Base-by-base conservation (phyloP, 2,888 invertebrate genomes). In the Phlogophora meticulosa region DNA sequence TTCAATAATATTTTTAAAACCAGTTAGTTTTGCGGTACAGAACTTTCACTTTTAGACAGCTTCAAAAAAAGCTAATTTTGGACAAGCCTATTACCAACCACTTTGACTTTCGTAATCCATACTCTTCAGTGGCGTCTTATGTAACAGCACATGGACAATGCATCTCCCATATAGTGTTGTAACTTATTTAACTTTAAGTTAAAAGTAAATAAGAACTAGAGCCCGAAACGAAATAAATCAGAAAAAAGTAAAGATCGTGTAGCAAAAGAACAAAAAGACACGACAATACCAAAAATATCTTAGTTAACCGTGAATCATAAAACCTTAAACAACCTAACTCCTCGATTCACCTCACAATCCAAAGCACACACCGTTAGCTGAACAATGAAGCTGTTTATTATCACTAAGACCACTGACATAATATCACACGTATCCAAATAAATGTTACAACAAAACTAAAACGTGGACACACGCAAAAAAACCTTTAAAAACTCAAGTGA, bases 391-490 rank as follows among this genome's bases (percentile, higher is more conserved):
- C 86, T 88, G 85, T 90, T 90, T 90, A 88, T 90, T 88, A 85
- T 85, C 87, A 84, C 83, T 80, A 85, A 80, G 82, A 83, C 87
- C 85, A 68, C 91, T 93, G 94, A 93, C 94, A 93, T 93, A 93
- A 94, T 93, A 94, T 92, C 90, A 89, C 86, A 88, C 85, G 85
- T 85, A 90, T 88, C 85, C 85, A 88, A 90, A 90, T 87, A 91
- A 91, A 87, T 82, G 78, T 83, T 80, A 81, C 81, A 87, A 92
- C 87, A 89, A 90, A 91, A 90, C 84, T 76, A 81, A 86, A 87
- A 86, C 83, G 87, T 83, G 77, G 73, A 82, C 71, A 72, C 63
- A 83, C 74, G 83, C 88, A 86, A 87, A 81, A 81, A 87, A 81
- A 80, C 67, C 72, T 63, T 72, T 57, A 43, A 87, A 84, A 87